Percentiles rank a stretch among this genome's conserved stretches.
Conservation (phyloP, 1,140 invertebrate genomes). For the Pachypsylla venusta region DNA sequence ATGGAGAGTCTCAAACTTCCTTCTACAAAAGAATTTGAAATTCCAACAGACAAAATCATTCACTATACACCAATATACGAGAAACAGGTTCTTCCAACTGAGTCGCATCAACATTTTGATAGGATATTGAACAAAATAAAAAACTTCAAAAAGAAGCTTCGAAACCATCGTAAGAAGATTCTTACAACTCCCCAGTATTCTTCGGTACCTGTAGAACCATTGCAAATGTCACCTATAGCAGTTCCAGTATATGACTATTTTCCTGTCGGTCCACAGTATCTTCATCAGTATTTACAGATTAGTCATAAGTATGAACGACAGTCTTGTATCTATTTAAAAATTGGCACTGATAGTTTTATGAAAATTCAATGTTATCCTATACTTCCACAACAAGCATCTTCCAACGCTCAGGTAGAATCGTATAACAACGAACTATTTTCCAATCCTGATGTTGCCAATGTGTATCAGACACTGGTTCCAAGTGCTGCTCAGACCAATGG, state of each 20-base stretch:
- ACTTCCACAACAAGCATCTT: background rate
- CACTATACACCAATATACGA: background rate
- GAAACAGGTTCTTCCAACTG: background rate
- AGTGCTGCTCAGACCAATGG: no score
- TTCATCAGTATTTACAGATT: slow-evolving; percentile 5
- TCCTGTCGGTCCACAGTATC: background rate
- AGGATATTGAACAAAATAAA: slow-evolving; percentile 3
- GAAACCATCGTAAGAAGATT: background rate
- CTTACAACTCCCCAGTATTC: background rate
- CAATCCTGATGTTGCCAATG: slow-evolving; percentile 5
- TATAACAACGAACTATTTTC: background rate
- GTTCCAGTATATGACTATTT: slow-evolving; percentile 1
- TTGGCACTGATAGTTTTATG: background rate
- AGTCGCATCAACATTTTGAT: slow-evolving; percentile 3
- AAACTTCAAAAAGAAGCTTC: background rate
- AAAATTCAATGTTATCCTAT: slow-evolving; percentile 2
- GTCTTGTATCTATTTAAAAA: slow-evolving; percentile 8
- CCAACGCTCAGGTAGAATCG: background rate
- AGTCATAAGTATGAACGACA: background rate
- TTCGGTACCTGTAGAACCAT: background rate
- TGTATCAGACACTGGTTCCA: background rate
- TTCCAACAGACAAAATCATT: no score
- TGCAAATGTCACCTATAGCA: background rate
- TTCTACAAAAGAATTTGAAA: no score
- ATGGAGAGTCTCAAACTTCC: no score